Conservation (phyloP, 2,888 invertebrate species). For the Conistra vaccinii region DNA sequence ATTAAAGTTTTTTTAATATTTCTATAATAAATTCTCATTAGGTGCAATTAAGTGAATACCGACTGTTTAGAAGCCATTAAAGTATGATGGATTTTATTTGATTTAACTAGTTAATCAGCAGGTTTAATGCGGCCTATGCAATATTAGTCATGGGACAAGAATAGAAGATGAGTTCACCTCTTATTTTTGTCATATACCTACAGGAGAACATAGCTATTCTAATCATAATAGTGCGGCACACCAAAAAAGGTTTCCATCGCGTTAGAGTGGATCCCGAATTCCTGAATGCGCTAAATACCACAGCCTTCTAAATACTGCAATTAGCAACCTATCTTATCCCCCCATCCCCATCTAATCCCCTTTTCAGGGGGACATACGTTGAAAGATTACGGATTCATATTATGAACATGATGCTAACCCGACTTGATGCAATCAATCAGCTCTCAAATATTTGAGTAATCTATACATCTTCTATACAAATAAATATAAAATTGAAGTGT, state of each 20-base stretch:
- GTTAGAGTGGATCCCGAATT: neutral
- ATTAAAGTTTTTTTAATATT: neutral
- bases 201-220: neutral
- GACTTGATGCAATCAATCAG: neutral
- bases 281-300: neutral
- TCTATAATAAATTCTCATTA: slow-evolving; percentile 2
- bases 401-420: neutral
- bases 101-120: slow-evolving; percentile 19
- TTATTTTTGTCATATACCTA: neutral
- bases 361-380: neutral
- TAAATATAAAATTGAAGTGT: too few species aligned
- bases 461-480: too few species aligned
- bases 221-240: neutral
- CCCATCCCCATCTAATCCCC: too few species aligned
- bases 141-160: neutral
- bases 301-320: neutral
- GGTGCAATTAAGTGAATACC: neutral
- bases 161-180: neutral
- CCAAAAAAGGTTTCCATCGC: neutral
- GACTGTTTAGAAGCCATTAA: slow-evolving; percentile 21
- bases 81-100: slow-evolving; percentile 35
- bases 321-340: neutral
- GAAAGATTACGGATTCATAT: neutral
- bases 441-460: neutral
- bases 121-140: slow-evolving; percentile 8